Conservation (phyloP, 2,888 invertebrate genomes). For the Anagyrus pseudococci region DNA sequence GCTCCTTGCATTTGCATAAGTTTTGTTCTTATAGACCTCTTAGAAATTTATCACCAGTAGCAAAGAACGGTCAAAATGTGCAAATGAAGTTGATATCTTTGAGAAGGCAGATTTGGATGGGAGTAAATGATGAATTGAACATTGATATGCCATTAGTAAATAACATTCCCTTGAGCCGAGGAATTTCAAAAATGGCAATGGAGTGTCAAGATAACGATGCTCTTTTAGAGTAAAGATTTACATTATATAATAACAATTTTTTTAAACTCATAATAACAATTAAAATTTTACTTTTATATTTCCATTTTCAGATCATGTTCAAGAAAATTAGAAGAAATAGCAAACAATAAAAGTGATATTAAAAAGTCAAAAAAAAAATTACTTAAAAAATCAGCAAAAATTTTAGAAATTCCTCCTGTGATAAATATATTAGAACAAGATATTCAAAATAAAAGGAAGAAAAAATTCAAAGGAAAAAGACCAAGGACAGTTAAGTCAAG, state of each 20-base stretch:
- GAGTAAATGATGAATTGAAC: constrained; percentile 54
- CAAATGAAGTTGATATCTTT: constrained; percentile 74
- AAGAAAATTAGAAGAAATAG: constrained; percentile 66
- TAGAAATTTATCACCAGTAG: constrained; percentile 49
- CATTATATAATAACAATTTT: neutral
- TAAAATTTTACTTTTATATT: constrained; percentile 4
- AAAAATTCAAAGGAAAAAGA: constrained; percentile 48
- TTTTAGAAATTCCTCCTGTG: constrained; percentile 40
- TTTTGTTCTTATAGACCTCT: constrained; percentile 43
- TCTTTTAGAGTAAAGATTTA: constrained; percentile 64
- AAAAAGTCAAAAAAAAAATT: constrained; percentile 46
- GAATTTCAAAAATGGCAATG: constrained; percentile 68
- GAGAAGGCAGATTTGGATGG: constrained; percentile 79
- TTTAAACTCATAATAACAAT: neutral
- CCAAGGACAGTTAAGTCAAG: constrained; percentile 46
- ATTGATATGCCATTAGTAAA: constrained; percentile 42
- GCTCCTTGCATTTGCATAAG: constrained; percentile 10
- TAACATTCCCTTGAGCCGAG: constrained; percentile 72
- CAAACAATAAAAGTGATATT: constrained; percentile 41
- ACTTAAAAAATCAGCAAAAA: constrained; percentile 42
- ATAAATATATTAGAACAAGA: constrained; percentile 45
- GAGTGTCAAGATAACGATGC: constrained; percentile 68
- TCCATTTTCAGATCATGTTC: constrained; percentile 68
- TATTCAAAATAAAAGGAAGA: constrained; percentile 53
- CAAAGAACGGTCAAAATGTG: constrained; percentile 61